Percentiles rank a stretch among this genome's conserved stretches.
Evolutionary conservation across 1,140 invertebrate genomes (phyloP).

Genomic region (Alviniconcha marisindica): DNA sequence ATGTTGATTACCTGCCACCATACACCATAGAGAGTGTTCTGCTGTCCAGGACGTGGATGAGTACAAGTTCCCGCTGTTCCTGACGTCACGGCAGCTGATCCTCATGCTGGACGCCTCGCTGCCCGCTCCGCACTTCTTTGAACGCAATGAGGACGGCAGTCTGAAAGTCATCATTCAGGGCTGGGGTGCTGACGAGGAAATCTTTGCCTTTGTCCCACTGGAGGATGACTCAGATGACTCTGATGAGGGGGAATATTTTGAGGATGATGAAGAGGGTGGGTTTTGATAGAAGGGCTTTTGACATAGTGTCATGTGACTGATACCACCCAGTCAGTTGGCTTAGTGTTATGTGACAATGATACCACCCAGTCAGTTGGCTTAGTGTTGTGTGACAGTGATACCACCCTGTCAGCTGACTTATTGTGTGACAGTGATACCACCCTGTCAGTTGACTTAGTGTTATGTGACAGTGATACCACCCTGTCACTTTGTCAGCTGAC

Average conservation of each 20-base stretch:
- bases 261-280: conserved; percentile 27
- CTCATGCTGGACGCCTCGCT: conserved; percentile 65
- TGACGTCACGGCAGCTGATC: conserved; percentile 62
- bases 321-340: too few relatives aligned
- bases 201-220: conserved; percentile 55
- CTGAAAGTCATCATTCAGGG: conserved; percentile 56
- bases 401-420: too few relatives aligned
- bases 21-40: background rate
- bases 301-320: too few relatives aligned
- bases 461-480: too few relatives aligned
- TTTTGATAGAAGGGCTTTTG: too few relatives aligned
- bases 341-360: too few relatives aligned
- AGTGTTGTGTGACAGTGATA: too few relatives aligned
- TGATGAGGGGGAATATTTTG: conserved; percentile 29
- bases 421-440: too few relatives aligned
- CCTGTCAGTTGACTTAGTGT: too few relatives aligned
- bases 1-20: background rate
- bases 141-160: conserved; percentile 59
- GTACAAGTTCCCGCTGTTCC: conserved; percentile 61
- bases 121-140: conserved; percentile 58
- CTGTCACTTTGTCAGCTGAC: too few relatives aligned
- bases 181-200: conserved; percentile 61
- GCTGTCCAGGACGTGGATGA: conserved; percentile 56
- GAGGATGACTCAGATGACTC: conserved; percentile 44
- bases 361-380: too few relatives aligned